A percentile compares a stretch with the other conserved stretches of the same genome.
These are phyloP conservation scores for Zelleria hepariella DNA, from an alignment of 2,888 invertebrate genomes.

Conservation along the genomic window DNA sequence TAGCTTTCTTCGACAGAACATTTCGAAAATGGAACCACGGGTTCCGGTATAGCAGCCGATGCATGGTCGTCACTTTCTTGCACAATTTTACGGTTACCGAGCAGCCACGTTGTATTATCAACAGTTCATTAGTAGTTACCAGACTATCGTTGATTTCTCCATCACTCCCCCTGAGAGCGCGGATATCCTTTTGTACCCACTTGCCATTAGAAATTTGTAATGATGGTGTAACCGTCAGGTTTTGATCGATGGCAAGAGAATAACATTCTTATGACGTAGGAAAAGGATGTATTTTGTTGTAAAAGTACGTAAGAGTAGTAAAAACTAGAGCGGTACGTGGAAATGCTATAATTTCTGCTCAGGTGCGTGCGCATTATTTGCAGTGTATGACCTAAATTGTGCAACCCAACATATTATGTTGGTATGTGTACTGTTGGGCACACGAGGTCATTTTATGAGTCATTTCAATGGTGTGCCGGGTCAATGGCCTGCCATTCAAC, in stretches of 20 bases:
- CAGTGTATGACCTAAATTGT: not conserved
- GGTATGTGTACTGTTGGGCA: not conserved
- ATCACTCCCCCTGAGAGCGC: slow-evolving; percentile 2
- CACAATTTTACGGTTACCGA: slow-evolving; percentile 58
- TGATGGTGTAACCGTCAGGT: not conserved
- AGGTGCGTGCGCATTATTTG: not conserved
- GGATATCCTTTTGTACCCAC: not conserved
- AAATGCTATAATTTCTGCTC: not conserved
- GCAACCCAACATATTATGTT: not conserved
- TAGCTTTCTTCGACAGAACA: too few species aligned
- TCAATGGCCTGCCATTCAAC: not conserved
- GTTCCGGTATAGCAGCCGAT: slow-evolving; percentile 12
- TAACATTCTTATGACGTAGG: too few species aligned
- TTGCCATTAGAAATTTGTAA: not conserved
- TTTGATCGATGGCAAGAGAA: too few species aligned
- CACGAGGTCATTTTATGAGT: not conserved
- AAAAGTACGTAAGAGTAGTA: too few species aligned
- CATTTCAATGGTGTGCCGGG: not conserved
- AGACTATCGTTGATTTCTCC: not conserved
- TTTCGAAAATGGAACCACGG: not conserved
- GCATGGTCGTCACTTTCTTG: slow-evolving; percentile 49
- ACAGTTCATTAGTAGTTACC: slow-evolving; percentile 9
- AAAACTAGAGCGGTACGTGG: not conserved
- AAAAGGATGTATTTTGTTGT: too few species aligned
- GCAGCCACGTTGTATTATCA: slow-evolving; percentile 42